Evolutionary conservation across 2,113 vertebrate genomes (phyloP).

Genomic region (Apodemus speciosus): DNA sequence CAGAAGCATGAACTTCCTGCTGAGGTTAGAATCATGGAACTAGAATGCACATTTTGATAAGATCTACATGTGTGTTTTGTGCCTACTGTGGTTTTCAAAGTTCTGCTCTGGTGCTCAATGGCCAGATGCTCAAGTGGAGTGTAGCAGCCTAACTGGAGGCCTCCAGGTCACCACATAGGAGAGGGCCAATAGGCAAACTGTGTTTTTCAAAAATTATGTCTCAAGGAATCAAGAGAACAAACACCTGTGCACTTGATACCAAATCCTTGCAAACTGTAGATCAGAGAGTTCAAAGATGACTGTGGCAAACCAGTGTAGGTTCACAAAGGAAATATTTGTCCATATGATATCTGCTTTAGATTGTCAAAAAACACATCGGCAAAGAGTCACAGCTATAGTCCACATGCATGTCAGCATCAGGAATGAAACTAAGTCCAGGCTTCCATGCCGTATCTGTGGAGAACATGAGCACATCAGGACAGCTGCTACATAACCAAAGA

Average conservation of each 20-base stretch:
- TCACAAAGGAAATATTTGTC: background rate
- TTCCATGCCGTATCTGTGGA: background rate
- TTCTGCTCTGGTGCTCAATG: background rate
- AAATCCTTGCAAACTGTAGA: background rate
- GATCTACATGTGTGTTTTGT: background rate
- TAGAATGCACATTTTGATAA: background rate
- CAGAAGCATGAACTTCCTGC: background rate
- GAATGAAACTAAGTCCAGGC: background rate
- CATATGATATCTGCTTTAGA: background rate
- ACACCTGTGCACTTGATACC: background rate
- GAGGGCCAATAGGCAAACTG: background rate
- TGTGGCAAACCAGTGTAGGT: background rate
- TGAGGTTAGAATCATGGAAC: background rate
- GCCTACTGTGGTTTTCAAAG: background rate
- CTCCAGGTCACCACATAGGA: background rate
- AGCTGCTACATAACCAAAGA: background rate
- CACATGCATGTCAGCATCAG: background rate
- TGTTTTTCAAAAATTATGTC: background rate
- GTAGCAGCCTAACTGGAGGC: background rate
- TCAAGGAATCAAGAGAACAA: background rate
- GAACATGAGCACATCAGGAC: background rate
- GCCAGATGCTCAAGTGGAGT: background rate
- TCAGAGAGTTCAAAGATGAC: background rate
- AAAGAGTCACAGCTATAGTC: background rate
- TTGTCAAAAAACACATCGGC: background rate